These are phyloP conservation scores for Marmota monax DNA, from an alignment of 2,113 vertebrate species.

Conservation along the genomic window DNA sequence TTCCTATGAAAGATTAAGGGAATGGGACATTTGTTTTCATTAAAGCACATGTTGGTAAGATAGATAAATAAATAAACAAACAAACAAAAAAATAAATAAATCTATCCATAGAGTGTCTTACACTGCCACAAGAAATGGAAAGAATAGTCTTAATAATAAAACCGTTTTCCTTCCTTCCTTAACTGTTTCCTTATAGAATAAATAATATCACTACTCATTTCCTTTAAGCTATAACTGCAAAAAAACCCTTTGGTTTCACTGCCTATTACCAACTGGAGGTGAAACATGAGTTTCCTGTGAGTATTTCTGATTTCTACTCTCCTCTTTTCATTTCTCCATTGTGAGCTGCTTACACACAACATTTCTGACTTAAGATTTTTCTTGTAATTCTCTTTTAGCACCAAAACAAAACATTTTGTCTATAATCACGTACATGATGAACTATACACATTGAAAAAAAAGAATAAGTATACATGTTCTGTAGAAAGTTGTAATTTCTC, in stretches of 20 bases:
- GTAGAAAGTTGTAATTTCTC: constrained; percentile 1
- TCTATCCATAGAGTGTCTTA: constrained; percentile 39
- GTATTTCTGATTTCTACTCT: constrained; percentile 24
- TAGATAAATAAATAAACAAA: too few species aligned
- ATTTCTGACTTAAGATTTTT: constrained; percentile 43
- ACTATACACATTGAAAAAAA: constrained; percentile 29
- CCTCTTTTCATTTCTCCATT: constrained; percentile 47
- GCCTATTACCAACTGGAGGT: neutral
- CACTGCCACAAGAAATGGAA: neutral
- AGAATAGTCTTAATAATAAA: constrained; percentile 57
- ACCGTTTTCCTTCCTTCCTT: neutral
- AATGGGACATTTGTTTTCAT: constrained; percentile 53
- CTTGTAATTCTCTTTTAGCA: constrained; percentile 2
- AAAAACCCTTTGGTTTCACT: constrained; percentile 29
- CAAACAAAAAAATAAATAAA: neutral
- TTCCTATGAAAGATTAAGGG: neutral
- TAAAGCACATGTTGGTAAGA: constrained; percentile 23
- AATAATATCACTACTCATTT: neutral
- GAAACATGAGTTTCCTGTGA: constrained; percentile 41
- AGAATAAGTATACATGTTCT: neutral
- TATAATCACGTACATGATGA: constrained; percentile 3
- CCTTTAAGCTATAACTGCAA: constrained; percentile 34
- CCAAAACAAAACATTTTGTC: constrained; percentile 17
- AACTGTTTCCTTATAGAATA: constrained; percentile 39
- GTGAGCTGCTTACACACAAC: neutral